Evolutionary conservation across 2,797 vertebrate genomes (phyloP), one percentile per base, ranked within the genome.

Genomic region (Chrosomus eos): DNA sequence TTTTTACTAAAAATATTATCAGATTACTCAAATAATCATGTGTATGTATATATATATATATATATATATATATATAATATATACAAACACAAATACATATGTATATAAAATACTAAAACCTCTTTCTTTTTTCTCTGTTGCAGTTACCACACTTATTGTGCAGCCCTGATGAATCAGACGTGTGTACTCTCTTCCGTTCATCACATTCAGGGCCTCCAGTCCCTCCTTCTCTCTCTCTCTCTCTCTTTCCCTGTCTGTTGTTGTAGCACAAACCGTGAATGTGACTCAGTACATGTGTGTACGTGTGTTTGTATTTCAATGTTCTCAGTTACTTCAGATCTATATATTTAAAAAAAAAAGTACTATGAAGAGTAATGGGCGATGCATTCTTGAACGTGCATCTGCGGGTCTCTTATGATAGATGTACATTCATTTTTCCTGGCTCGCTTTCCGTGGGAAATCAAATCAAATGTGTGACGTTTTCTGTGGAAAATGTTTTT

Each of bases 121-220:
- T 53, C 31, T 79, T 45, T 81, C 1, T 75, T 45, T 58, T 87
- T 18, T 53, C 13, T 74, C 67, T 86, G 81, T 53, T 79, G 62
- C 95, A 92, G 94, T 94, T 92, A 90, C 96, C 95, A 94, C 95
- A 96, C 93, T 96, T 96, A 97, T 93, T 92, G 95, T 93, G 95
- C 82, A 21, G 92, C 91, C 93, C 92, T 91, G 91, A 94, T 93
- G 95, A 94, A 93, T 90, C 93, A 92, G 93, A 94, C 91, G 93
- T 93, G 94, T 93, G 93, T 85, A 76, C 83, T 38, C 70, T 76
- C 21, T 93, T 91, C 88, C 88, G 79, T 92, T 95, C 92, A 94
- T 87, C 72, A 80, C 62, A 82, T 70, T 87, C 81, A 79, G 78
- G 81, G 48, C 51, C 81, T 33, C 88, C 88, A 85, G 85, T 43